Evolutionary conservation across 2,113 vertebrate genomes (phyloP), one percentile per base, ranked within the genome.

Genomic region (Mormoops blainvillei): DNA sequence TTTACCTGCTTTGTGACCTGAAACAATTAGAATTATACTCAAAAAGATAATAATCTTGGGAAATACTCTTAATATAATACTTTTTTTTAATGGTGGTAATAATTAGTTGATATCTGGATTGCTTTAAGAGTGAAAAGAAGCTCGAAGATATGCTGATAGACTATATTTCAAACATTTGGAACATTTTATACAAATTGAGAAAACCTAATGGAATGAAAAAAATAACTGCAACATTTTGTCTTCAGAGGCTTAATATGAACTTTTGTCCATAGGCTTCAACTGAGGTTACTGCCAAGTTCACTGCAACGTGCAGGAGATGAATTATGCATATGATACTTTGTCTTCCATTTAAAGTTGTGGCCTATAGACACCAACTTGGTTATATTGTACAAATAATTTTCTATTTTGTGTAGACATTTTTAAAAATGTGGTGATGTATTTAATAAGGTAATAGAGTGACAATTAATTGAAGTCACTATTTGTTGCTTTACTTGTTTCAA

Each of bases 301-400:
- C 14, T 95, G 70, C 52, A 78, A n/a, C 45, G 77, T 73, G 86
- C 76, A 20, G 52, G 67, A 70, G 81, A 93, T 65, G 74, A 78
- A 83, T 93, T 91, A 77, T 70, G 28, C 33, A 41, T 54, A 14
- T 76, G 18, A 80, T 81, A 70, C 26, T 19, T 94, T 54, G 13
- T 50, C 63, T 70, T 92, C 58, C 70, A 80, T 94, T 74, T 87
- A 81, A 70, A 81, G 56, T 68, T 94, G 38, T 92, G n/a, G 41
- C 70, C 26, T 67, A 7, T 61, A 76, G 91, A 76, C 33, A 87
- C 16, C 15, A 18, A 70, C 22, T 77, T 24, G 65, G 58, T 68
- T 50, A 71, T 19, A 76, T 89, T 92, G 92, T 93, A 78, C 61
- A 89, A 81, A 91, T 89, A 70, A 94, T 91, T 92, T 91, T 87